These are phyloP conservation scores for Drosophila bipectinata DNA, from an alignment of 1,140 invertebrate genomes.

Conservation along the genomic window DNA sequence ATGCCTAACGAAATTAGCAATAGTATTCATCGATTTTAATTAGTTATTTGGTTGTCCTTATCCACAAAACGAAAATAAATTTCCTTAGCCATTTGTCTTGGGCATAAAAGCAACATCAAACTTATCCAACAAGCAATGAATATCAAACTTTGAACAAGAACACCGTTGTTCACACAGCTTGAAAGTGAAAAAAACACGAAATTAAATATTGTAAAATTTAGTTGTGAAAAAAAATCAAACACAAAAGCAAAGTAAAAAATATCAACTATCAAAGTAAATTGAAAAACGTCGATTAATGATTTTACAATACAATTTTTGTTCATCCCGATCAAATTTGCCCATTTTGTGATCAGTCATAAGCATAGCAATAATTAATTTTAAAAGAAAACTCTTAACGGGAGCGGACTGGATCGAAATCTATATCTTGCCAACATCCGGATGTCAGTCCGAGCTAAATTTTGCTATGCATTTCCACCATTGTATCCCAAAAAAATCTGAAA, in stretches of 20 bases:
- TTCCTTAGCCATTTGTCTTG: slow-evolving; percentile 33
- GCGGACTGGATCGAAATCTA: slow-evolving; percentile 7
- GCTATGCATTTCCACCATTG: slow-evolving; percentile 33
- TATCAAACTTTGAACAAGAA: slow-evolving; percentile 36
- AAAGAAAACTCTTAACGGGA: slow-evolving; percentile 1
- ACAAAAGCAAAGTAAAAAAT: slow-evolving; percentile 16
- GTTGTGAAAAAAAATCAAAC: slow-evolving; percentile 27
- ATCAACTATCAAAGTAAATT: slow-evolving; percentile 9
- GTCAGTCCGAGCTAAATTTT: slow-evolving; percentile 25
- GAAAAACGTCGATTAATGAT: background rate
- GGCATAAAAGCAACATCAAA: slow-evolving; percentile 24
- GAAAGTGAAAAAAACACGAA: slow-evolving; percentile 10
- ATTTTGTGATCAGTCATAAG: slow-evolving; percentile 14
- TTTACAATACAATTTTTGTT: background rate
- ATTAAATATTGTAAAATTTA: slow-evolving; percentile 27
- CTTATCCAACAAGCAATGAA: slow-evolving; percentile 38
- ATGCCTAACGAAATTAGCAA: slow-evolving; percentile 20
- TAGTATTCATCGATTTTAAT: background rate
- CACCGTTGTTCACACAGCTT: slow-evolving; percentile 32
- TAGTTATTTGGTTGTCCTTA: background rate
- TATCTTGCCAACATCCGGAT: slow-evolving; percentile 37
- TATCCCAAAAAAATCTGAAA: slow-evolving; percentile 11
- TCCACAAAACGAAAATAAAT: background rate
- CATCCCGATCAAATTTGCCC: slow-evolving; percentile 1
- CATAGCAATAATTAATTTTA: slow-evolving; percentile 36